These are phyloP conservation scores for Phrynocephalus versicolor DNA, from an alignment of 2,113 vertebrate species.

Conservation along the genomic window DNA sequence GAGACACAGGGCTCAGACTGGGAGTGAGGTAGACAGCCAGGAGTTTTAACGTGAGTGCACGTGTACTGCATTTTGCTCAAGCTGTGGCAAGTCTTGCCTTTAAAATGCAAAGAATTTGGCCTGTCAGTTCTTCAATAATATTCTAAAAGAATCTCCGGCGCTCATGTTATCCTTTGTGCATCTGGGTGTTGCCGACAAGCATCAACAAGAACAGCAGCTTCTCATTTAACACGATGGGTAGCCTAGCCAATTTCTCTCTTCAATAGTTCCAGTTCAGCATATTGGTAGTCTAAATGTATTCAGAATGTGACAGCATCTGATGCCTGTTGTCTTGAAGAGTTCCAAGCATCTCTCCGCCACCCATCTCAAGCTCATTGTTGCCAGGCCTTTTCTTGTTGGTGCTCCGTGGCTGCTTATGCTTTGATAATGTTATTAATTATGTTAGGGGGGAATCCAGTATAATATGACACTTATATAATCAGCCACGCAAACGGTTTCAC, in stretches of 20 bases:
- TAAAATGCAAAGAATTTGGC: not conserved
- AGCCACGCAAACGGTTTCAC: not conserved
- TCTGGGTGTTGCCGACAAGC: not conserved
- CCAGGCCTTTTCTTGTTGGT: not conserved
- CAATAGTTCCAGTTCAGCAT: not conserved
- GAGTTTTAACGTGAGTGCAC: not conserved
- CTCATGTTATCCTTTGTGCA: not conserved
- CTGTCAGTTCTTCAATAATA: not conserved
- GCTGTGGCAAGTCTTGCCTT: not conserved
- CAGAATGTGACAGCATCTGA: not conserved
- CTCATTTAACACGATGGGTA: conserved; percentile 8
- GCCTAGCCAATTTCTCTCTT: not conserved
- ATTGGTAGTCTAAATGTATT: not conserved
- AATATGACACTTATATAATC: not conserved
- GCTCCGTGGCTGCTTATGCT: not conserved
- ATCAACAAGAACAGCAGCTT: not conserved
- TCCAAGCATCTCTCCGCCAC: not conserved
- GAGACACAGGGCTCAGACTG: not conserved
- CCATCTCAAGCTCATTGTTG: too few species aligned
- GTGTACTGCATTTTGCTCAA: not conserved
- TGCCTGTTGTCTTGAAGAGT: not conserved
- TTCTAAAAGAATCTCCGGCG: not conserved
- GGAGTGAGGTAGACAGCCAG: not conserved
- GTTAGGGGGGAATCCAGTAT: not conserved
- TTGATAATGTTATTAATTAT: not conserved